Conservation (phyloP, 2,113 vertebrate genomes). For the Gavialis gangeticus region DNA sequence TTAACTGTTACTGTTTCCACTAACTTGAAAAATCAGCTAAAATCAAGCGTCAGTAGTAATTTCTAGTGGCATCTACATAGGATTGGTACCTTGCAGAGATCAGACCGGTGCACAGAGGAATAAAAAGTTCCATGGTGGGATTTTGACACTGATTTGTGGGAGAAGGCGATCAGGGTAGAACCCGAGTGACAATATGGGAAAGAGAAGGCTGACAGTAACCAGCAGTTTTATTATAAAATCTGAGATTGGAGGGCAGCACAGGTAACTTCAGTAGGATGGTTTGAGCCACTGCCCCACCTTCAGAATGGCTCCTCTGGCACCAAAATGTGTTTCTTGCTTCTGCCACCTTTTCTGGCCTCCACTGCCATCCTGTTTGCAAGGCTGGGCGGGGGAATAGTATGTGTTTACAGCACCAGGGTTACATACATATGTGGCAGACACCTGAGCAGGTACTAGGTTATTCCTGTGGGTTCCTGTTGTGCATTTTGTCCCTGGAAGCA, state of each 20-base stretch:
- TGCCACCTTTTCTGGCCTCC: background rate
- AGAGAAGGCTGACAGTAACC: background rate
- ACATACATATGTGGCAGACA: too few species aligned
- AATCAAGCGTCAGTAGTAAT: too few species aligned
- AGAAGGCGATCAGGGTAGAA: background rate
- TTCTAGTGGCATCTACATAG: background rate
- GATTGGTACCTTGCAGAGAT: background rate
- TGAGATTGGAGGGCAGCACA: background rate
- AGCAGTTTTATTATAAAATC: background rate
- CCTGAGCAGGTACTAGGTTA: too few species aligned
- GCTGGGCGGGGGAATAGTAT: background rate
- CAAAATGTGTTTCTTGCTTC: background rate
- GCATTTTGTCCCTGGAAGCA: background rate
- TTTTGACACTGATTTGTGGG: background rate
- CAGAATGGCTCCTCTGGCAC: background rate
- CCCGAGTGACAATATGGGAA: rapidly evolving
- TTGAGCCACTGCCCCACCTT: background rate
- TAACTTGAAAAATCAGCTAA: background rate
- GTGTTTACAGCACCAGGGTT: background rate
- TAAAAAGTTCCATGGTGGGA: rapidly evolving
- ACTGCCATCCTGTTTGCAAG: background rate
- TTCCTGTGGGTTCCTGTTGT: background rate
- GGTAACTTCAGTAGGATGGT: too few species aligned
- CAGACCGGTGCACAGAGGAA: background rate
- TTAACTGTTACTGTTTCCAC: background rate